Conservation (phyloP, 2,888 invertebrate species). For the Phorcus lineatus region DNA sequence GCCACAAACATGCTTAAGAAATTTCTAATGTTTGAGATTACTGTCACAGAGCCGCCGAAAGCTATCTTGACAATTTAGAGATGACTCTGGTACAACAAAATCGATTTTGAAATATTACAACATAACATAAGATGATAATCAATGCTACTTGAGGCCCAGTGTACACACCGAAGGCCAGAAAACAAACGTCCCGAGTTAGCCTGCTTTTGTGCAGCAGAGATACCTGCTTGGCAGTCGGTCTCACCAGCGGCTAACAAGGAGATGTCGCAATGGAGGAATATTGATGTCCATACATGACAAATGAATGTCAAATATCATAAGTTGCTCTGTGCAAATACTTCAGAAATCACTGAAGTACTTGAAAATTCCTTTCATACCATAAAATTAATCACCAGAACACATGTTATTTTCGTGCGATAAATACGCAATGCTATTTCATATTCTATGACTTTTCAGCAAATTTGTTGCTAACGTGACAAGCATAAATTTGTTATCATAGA, state of each 20-base stretch:
- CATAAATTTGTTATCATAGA: no score
- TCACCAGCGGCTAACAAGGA: not conserved
- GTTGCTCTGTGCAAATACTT: not conserved
- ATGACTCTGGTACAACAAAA: not conserved
- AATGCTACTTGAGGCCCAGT: not conserved
- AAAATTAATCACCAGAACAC: not conserved
- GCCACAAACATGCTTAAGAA: no score
- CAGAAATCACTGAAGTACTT: not conserved
- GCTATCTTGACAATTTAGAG: no score
- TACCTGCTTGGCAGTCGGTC: not conserved
- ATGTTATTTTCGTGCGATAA: no score
- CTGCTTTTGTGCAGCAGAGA: not conserved
- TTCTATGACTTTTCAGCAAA: no score
- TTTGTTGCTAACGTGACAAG: no score
- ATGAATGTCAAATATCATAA: not conserved
- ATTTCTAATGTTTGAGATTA: no score
- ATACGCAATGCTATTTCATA: no score
- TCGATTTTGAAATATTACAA: conserved; percentile 8
- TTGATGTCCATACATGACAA: not conserved
- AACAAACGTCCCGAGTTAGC: not conserved
- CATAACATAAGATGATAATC: not conserved
- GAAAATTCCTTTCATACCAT: not conserved
- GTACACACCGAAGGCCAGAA: not conserved
- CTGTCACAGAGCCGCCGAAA: no score
- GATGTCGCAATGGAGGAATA: not conserved